Evolutionary conservation across 1,140 invertebrate species (phyloP).

Genomic region (Eueides isabella): DNA sequence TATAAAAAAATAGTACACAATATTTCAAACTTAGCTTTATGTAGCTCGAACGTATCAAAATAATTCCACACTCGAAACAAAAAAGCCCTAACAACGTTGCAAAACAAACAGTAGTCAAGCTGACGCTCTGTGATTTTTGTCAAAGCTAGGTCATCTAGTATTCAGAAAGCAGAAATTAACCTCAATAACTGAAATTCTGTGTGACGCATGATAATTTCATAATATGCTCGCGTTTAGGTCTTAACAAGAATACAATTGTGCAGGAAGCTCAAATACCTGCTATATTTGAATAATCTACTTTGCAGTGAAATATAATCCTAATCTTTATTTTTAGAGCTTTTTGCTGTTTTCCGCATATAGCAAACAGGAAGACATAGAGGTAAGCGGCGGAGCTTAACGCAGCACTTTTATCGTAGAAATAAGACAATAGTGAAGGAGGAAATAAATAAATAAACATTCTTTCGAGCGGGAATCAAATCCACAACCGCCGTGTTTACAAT

Average conservation of each 20-base stretch:
- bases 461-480: no score
- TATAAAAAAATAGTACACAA: not conserved
- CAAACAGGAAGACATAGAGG: no score
- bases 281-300: not conserved
- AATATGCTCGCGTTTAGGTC: not conserved
- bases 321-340: not conserved
- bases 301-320: not conserved
- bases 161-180: conserved; percentile 35
- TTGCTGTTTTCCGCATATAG: not conserved
- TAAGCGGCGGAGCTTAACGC: no score
- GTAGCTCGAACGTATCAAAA: not conserved
- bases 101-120: conserved; percentile 1
- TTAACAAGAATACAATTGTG: not conserved
- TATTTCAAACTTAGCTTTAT: not conserved
- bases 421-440: no score
- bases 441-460: no score
- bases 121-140: conserved; percentile 1
- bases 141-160: conserved; percentile 33
- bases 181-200: conserved; percentile 24
- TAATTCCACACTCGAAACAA: not conserved
- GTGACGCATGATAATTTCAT: conserved; percentile 25
- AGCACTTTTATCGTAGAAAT: no score
- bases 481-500: no score
- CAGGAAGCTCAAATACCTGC: not conserved
- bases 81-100: not conserved